Evolutionary conservation across 1,140 invertebrate species (phyloP).

Genomic region (Leptopilina boulardi): DNA sequence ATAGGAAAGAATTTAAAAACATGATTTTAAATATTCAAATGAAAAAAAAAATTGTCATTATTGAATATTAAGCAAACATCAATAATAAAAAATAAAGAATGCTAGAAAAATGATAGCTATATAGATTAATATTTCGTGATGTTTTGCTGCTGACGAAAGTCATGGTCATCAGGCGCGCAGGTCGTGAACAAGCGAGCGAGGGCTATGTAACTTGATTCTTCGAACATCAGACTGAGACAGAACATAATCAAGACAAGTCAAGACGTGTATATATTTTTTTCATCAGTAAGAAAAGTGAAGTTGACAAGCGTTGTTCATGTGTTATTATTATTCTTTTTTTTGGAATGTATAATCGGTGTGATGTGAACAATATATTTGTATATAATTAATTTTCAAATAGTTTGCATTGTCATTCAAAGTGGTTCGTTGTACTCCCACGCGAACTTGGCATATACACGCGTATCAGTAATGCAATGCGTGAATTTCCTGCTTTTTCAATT

Average conservation of each 20-base stretch:
- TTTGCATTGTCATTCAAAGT: slow-evolving; percentile 53
- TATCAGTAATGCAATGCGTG: neutral
- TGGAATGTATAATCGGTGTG: neutral
- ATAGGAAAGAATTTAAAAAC: slow-evolving; percentile 50
- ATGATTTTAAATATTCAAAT: slow-evolving; percentile 36
- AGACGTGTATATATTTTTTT: neutral
- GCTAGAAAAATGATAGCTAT: slow-evolving; percentile 36
- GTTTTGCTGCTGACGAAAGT: slow-evolving; percentile 60
- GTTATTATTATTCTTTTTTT: neutral
- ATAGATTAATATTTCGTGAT: slow-evolving; percentile 7
- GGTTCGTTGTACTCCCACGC: slow-evolving; percentile 55
- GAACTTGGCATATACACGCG: neutral
- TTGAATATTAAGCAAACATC: slow-evolving; percentile 6
- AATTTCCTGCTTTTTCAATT: slow-evolving; percentile 8
- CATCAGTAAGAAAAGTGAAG: neutral
- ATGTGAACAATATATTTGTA: neutral
- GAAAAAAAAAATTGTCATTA: slow-evolving; percentile 33
- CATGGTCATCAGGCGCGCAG: slow-evolving; percentile 55
- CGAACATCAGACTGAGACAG: neutral
- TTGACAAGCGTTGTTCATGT: neutral
- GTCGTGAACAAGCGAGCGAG: slow-evolving; percentile 31
- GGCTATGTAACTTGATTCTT: slow-evolving; percentile 6
- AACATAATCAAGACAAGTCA: neutral
- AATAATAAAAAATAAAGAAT: slow-evolving; percentile 30
- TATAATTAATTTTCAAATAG: neutral